Conservation (phyloP, 2,113 vertebrate species). For the Sminthopsis crassicaudata region DNA sequence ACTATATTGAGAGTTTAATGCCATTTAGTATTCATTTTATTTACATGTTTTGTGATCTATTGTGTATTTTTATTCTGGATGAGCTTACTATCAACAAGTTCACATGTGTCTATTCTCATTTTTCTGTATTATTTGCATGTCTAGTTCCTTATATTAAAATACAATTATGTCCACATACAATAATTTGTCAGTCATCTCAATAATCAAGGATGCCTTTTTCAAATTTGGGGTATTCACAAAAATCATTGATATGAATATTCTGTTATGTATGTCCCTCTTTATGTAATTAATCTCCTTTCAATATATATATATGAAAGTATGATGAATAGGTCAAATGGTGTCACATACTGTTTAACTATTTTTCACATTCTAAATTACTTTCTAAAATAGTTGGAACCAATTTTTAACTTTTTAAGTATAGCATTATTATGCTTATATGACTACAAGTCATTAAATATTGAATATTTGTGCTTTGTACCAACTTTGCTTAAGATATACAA, state of each 20-base stretch:
- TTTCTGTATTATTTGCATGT: not conserved
- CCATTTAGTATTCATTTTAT: not conserved
- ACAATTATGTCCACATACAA: not conserved
- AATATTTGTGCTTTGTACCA: not conserved
- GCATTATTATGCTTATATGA: not conserved
- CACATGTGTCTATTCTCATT: not conserved
- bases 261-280: not conserved
- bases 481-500: no score
- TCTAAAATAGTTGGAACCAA: not conserved
- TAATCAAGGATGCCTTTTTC: not conserved
- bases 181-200: not conserved
- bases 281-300: not conserved
- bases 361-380: not conserved
- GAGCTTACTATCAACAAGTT: not conserved
- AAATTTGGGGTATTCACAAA: not conserved
- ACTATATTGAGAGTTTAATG: not conserved
- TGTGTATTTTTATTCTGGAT: not conserved
- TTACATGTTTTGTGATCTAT: not conserved
- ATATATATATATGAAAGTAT: not conserved
- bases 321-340: not conserved
- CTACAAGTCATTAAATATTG: not conserved
- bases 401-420: not conserved
- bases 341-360: no score
- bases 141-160: not conserved
- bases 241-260: not conserved